Evolutionary conservation across 1,140 invertebrate species (phyloP), one percentile per base, ranked within the genome.

Genomic region (Sarcophaga peregrina): DNA sequence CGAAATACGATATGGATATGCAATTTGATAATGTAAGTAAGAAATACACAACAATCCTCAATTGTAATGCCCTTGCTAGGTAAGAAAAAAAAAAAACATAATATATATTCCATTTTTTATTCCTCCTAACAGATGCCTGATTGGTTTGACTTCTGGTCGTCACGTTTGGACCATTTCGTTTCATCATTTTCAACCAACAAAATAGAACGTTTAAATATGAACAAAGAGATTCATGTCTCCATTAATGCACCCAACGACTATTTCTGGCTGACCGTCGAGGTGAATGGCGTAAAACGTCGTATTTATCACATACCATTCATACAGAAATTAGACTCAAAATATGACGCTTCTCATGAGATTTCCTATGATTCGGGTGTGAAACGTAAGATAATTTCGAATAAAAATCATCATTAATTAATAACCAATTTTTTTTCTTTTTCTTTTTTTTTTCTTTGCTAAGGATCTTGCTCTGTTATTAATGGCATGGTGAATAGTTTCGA

Each of bases 71-170:
- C 54, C 7, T 58, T 2, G n/a, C 11, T 8, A 50, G 11, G 11
- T 50, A 11, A 50, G 48, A 50, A 50, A 8, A 8, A 11, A 50
- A 50, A 11, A 46, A 8, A 46, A 9, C n/a, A 52, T 54, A 52
- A 45, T 83, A 72, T 15, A 83, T 48, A 20, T 37, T 6, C 11
- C 8, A 17, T 37, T 72, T 85, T 74, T 17, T 17, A 50, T 47
- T 5, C 68, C 47, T 83, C 10, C 1, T 20, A 3, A 47, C 80
- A 90, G 88, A 90, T 90, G 89, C 89, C 89, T 50, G 86, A 87
- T 45, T 90, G 89, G 89, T 89, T 90, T 72, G 86, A 90, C 11
- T 48, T 90, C 5, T 90, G 89, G 89, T 87, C 89, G 0, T 89
- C 86, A 13, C 85, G 89, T 0, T 80, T 90, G 20, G 89, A 90